phyloP scores from a whole-genome alignment of 2,888 invertebrate species.

The Synergus laeviventris region DNA sequence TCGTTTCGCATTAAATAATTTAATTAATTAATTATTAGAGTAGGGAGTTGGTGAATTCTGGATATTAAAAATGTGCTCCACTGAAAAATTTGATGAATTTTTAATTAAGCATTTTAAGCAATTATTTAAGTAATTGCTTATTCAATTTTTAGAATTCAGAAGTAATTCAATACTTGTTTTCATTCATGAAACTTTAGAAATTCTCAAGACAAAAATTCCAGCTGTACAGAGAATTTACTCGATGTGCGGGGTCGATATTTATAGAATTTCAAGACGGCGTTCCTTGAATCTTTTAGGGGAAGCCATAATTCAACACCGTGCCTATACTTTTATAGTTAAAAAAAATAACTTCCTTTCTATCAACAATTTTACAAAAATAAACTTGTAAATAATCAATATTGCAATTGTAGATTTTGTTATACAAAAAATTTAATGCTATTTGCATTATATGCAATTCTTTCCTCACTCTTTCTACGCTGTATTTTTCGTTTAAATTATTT shows the following conservation, averaged over 20 bases:
- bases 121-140: too few species aligned
- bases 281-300: conserved; percentile 12
- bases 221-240: conserved; percentile 29
- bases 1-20: conserved; percentile 3
- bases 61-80: too few species aligned
- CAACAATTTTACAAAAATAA: background rate
- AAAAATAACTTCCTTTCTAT: background rate
- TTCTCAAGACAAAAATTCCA: background rate
- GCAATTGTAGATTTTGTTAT: background rate
- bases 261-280: conserved; percentile 32
- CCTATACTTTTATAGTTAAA: conserved; percentile 3
- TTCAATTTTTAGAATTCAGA: too few species aligned
- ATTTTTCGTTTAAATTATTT: background rate
- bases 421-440: background rate
- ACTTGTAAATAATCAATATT: background rate
- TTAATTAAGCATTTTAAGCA: too few species aligned
- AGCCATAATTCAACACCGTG: background rate
- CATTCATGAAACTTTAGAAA: background rate
- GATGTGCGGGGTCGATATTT: conserved; percentile 19
- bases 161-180: too few species aligned
- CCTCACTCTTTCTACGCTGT: background rate
- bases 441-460: background rate
- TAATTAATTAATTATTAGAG: background rate
- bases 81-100: too few species aligned
- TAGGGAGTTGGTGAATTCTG: background rate